Conservation (phyloP, 2,113 vertebrate genomes). For the Rhea pennata region DNA sequence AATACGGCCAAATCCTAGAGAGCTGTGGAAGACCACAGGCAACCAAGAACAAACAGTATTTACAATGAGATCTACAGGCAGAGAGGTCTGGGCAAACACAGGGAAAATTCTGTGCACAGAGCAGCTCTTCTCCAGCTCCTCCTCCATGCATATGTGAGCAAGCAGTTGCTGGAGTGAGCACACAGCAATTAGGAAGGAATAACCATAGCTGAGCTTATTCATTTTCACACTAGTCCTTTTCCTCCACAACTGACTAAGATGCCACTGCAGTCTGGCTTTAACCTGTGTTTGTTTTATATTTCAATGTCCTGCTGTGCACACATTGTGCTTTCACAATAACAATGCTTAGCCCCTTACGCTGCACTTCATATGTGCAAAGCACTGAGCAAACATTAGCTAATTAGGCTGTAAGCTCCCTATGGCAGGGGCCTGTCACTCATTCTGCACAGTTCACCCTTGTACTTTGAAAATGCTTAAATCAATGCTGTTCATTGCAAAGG, state of each 20-base stretch:
- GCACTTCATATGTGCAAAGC: background rate
- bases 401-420: background rate
- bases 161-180: background rate
- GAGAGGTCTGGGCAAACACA: fast-evolving
- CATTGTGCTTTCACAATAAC: background rate
- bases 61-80: background rate
- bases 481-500: background rate
- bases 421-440: background rate
- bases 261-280: background rate
- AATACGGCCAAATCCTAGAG: background rate
- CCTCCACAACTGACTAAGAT: background rate
- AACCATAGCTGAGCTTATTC: background rate
- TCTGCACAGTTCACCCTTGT: background rate
- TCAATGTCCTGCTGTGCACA: background rate
- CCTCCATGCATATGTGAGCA: background rate
- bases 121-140: background rate
- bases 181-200: background rate
- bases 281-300: background rate
- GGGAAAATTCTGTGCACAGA: background rate
- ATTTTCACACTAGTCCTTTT: background rate
- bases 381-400: constrained; percentile 13
- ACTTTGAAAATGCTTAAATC: background rate
- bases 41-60: background rate
- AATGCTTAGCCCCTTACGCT: background rate
- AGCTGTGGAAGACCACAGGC: background rate